Evolutionary conservation across 2,797 vertebrate genomes (phyloP), one percentile per base, ranked within the genome.

Genomic region (Sebastes hubbsi): DNA sequence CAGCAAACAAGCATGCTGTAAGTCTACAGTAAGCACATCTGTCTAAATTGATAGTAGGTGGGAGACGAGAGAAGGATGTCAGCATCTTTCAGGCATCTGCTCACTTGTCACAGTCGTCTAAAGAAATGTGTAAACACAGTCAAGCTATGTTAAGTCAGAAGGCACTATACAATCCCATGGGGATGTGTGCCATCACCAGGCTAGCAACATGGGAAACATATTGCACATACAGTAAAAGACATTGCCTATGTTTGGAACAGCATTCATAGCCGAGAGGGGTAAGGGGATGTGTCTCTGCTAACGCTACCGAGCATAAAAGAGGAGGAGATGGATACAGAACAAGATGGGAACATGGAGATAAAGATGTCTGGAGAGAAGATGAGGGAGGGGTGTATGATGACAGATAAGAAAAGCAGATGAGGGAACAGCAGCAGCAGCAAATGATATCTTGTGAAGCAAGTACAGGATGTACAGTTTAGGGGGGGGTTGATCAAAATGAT

Each of bases 51-150:
- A 90, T 90, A 7, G 73, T 83, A 77, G 88, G 81, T 68, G 73
- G 74, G 66, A 81, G 83, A 91, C 78, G 78, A 85, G 76, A 87
- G 72, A 75, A 66, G 75, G 72, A 86, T 90, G 92, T 90, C 85
- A 89, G 74, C 80, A 83, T 91, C 67, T 93, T 81, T 88, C 72
- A 86, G 85, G 67, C 82, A 86, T 88, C 80, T 82, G 78, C 80
- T 89, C 80, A 70, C 79, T 92, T 90, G 88, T 93, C 84, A 92
- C 77, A 82, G 74, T 91, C 76, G 77, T 84, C 84, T 86, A 88
- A 82, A 86, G 62, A 92, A 86, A 83, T 86, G 86, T 85, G 77
- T 87, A 91, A 92, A 91, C 88, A 93, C 75, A 91, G 86, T 92
- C 89, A 84, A 89, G 87, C 78, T 90, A 90, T 87, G 90, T 92